Base-by-base conservation (phyloP, 2,888 invertebrate genomes). In the Microplitis manilae region DNA sequence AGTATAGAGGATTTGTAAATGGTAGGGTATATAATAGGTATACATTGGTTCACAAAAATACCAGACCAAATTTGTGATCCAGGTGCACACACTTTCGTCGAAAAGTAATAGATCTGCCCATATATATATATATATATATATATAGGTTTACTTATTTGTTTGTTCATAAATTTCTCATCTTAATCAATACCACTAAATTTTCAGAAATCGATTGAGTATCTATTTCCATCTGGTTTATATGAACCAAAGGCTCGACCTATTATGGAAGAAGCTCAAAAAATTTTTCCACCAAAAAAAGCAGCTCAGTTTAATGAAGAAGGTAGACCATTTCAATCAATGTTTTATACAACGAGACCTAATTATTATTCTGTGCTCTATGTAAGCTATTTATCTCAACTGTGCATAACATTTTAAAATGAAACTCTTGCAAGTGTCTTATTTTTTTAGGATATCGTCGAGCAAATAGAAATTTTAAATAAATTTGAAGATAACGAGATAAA, bases 211-310 rank as follows among this genome's bases (percentile, higher is more conserved):
- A 96, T 99, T 84, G 93, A 93, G 81, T 99, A 99, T 91, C 91
- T 99, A n/a, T 96, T 99, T 85, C 99, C 99, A 5, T 98, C 98
- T 77, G 98, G 97, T 6, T 91, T 99, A 74, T 96, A 93, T 88
- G 96, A 97, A 75, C 94, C 93, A 82, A 93, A 92, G 83, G 98
- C 98, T 0, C 92, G 96, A 73, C 99, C 99, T 0, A 90, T 95
- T 15, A 96, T 99, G 96, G 95, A 94, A 87, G 95, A 96, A 38
- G 98, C 99, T 39, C 94, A 94, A 85, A 94, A 96, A 91, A 91
- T 97, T n/a, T 96, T 95, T 90, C 96, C 96, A 0, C 92, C 93
- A 60, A 92, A 93, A 77, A 97, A 97, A 91, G 96, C 94, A 64
- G 97, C 97, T 2, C 95, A 97, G 89, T 98, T 98, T 91, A 97